Conservation (phyloP, 2,888 invertebrate species). For the Biston stratarius region DNA sequence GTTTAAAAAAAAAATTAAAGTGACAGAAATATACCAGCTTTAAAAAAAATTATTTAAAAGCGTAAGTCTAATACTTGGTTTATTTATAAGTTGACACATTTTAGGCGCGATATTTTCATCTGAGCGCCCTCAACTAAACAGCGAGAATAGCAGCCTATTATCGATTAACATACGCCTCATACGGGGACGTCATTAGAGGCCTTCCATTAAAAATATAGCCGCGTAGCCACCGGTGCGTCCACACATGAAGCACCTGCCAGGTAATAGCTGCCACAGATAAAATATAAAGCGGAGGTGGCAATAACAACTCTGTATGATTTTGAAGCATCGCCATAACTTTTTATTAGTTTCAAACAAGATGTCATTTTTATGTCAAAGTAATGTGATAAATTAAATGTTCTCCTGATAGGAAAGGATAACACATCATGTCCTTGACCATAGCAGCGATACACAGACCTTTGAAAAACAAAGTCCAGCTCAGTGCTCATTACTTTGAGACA, state of each 20-base stretch:
- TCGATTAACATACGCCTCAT: conserved; percentile 41
- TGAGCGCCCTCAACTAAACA: conserved; percentile 28
- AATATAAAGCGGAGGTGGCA: background rate
- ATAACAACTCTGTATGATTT: background rate
- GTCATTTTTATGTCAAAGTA: too few relatives aligned
- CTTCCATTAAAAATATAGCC: conserved; percentile 50
- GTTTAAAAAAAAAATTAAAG: background rate
- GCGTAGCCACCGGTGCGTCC: conserved; percentile 54
- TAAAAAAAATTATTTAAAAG: conserved; percentile 8
- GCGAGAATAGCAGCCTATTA: conserved; percentile 38
- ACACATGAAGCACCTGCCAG: conserved; percentile 54
- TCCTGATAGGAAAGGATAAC: too few relatives aligned
- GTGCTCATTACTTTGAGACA: too few relatives aligned
- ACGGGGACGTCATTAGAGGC: conserved; percentile 48
- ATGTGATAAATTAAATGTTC: too few relatives aligned
- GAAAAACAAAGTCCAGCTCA: too few relatives aligned
- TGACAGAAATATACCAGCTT: conserved; percentile 1
- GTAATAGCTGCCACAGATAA: conserved; percentile 35
- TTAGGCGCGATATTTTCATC: conserved; percentile 17
- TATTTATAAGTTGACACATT: conserved; percentile 27
- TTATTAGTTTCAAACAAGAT: too few relatives aligned
- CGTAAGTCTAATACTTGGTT: conserved; percentile 4
- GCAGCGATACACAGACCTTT: too few relatives aligned
- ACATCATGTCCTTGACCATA: too few relatives aligned
- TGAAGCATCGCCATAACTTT: background rate